Percentiles rank a stretch among this genome's conserved stretches.
These are phyloP conservation scores for Nasonia longicornis DNA, from an alignment of 1,140 invertebrate species.

Conservation along the genomic window DNA sequence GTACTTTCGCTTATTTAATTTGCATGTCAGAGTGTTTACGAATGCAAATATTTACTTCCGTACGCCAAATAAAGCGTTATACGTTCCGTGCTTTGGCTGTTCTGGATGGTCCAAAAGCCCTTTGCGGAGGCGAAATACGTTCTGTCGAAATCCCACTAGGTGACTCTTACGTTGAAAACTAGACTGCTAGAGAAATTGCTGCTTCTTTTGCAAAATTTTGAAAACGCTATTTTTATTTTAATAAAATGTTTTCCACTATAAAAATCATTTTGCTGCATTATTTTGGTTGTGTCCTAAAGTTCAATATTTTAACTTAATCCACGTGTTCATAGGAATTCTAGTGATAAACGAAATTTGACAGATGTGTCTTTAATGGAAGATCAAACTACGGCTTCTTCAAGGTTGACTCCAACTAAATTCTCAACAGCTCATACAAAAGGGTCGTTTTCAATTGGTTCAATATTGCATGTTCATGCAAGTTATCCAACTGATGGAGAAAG, in stretches of 20 bases:
- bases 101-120: slow-evolving; percentile 56
- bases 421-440: slow-evolving; percentile 81
- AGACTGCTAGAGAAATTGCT: slow-evolving; percentile 52
- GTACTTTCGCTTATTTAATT: slow-evolving; percentile 46
- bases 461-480: slow-evolving; percentile 79
- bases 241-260: slow-evolving; percentile 7
- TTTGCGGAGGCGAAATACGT: slow-evolving; percentile 53
- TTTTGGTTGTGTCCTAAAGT: background rate
- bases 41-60: slow-evolving; percentile 60
- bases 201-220: slow-evolving; percentile 10
- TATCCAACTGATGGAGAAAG: slow-evolving; percentile 81
- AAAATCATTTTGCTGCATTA: background rate
- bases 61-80: slow-evolving; percentile 61
- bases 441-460: slow-evolving; percentile 76
- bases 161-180: slow-evolving; percentile 51
- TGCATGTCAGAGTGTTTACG: slow-evolving; percentile 59
- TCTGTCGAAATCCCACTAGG: slow-evolving; percentile 61
- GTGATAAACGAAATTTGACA: slow-evolving; percentile 62
- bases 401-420: slow-evolving; percentile 85
- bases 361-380: slow-evolving; percentile 70
- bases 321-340: slow-evolving; percentile 57
- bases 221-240: background rate
- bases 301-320: background rate
- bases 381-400: slow-evolving; percentile 72
- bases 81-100: slow-evolving; percentile 61